Base-by-base conservation (phyloP, 2,888 invertebrate genomes). In the Drosophila longiperda region DNA sequence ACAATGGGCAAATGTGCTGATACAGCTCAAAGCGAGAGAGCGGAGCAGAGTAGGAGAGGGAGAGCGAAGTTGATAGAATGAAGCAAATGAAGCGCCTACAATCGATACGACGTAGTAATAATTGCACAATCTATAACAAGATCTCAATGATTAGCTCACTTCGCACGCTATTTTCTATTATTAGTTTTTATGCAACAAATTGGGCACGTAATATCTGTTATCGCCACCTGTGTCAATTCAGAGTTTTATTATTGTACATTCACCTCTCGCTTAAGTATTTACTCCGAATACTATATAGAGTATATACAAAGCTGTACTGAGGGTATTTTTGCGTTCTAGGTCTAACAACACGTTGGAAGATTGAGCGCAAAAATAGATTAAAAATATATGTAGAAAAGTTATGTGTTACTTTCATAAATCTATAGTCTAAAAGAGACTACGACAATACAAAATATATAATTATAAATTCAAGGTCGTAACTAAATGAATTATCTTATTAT, bases 121-220 rank as follows among this genome's bases (percentile, higher is more conserved):
- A 77, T 50, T 60, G 52, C 49, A 32, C 20, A 76, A 80, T 77
- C 81, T 80, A 64, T 71, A 61, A 72, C 63, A 60, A 62, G 59
- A 75, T 77, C 72, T 48, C 11, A 36, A 42, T 42, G 58, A 76
- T 75, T 63, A 60, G 55, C 69, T 23, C 45, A 60, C 40, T 29
- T 7, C 4, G 3, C 15, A 42, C 33, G 42, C 29, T 53, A n/a
- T 20, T 11, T 42, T 2, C 6, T 42, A 55, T 20, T 38, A 40
- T 23, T 42, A 29, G 34, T 0, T 20, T 20, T 20, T 1, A 17
- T 62, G 29, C 38, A 38, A 38, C 38, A 38, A 38, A 38, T 38
- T 8, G 17, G 38, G 38, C n/a, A 45, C 12, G 54, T 70, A 63
- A 73, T 58, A 49, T 15, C 12, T n/a, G 20, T 58, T 36, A 71